Evolutionary conservation across 2,113 vertebrate species (phyloP).

Genomic region (Larimichthys crocea): DNA sequence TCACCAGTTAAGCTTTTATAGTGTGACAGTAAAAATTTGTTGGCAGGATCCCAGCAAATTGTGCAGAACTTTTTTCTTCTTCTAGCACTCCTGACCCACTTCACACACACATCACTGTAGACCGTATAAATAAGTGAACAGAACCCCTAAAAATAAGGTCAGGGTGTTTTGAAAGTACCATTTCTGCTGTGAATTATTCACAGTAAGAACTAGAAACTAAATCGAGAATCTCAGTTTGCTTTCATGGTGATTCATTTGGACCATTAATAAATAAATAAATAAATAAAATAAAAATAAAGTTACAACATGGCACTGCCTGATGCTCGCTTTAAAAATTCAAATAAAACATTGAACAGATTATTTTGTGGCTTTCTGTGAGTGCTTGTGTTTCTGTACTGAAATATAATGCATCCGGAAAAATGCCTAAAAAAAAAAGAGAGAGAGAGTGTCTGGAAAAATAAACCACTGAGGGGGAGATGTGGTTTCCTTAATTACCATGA

Average conservation of each 20-base stretch:
- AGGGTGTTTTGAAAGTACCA: conserved; percentile 56
- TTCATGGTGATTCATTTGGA: conserved; percentile 4
- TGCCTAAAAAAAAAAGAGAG: background rate
- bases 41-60: conserved; percentile 15
- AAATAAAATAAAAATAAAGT: conserved; percentile 2
- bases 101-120: conserved; percentile 13
- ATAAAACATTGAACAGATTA: conserved; percentile 14
- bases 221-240: conserved; percentile 28
- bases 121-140: conserved; percentile 52
- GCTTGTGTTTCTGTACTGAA: conserved; percentile 24
- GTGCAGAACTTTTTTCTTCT: conserved; percentile 10
- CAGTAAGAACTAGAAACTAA: conserved; percentile 18
- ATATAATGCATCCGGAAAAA: conserved; percentile 34
- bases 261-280: background rate
- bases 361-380: background rate
- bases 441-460: conserved; percentile 9
- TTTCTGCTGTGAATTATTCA: conserved; percentile 68
- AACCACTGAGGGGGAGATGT: conserved; percentile 4
- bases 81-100: conserved; percentile 38
- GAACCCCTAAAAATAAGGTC: conserved; percentile 55
- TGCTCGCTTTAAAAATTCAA: conserved; percentile 8
- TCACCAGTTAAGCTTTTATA: conserved; percentile 3
- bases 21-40: conserved; percentile 5
- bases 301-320: background rate
- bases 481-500: conserved; percentile 59